Percentiles rank a stretch among this genome's conserved stretches.
Evolutionary conservation across 2,113 vertebrate genomes (phyloP).

Genomic region (Gavialis gangeticus): DNA sequence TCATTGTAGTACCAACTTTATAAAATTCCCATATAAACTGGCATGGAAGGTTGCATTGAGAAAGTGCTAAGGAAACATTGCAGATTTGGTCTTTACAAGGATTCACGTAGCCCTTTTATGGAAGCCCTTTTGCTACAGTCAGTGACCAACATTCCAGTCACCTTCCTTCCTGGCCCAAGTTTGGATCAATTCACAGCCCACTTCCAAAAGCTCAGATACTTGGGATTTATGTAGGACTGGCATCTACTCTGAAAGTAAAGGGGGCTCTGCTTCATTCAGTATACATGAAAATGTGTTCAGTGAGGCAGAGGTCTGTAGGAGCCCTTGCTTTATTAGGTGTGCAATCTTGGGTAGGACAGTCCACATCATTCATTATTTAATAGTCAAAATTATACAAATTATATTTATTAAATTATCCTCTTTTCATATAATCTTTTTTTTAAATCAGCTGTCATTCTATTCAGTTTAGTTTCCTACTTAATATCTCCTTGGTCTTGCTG

Average conservation of each 20-base stretch:
- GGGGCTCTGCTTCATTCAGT: accelerated
- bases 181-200: accelerated
- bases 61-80: accelerated
- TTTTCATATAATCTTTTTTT: not conserved
- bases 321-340: not conserved
- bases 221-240: accelerated
- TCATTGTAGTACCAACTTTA: not conserved
- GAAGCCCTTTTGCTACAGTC: too few species aligned
- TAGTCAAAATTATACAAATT: not conserved
- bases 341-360: not conserved
- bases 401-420: not conserved
- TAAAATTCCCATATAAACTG: not conserved
- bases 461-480: not conserved
- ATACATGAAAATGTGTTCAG: accelerated
- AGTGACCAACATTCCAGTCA: accelerated
- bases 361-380: not conserved
- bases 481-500: not conserved
- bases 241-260: not conserved
- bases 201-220: not conserved
- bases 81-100: not conserved
- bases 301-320: accelerated
- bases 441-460: not conserved
- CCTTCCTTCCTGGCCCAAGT: accelerated
- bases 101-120: accelerated
- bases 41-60: accelerated